A percentile compares a stretch with the other conserved stretches of the same genome.
phyloP scores from a whole-genome alignment of 2,797 vertebrate genomes.

The Pteropus rufus region DNA sequence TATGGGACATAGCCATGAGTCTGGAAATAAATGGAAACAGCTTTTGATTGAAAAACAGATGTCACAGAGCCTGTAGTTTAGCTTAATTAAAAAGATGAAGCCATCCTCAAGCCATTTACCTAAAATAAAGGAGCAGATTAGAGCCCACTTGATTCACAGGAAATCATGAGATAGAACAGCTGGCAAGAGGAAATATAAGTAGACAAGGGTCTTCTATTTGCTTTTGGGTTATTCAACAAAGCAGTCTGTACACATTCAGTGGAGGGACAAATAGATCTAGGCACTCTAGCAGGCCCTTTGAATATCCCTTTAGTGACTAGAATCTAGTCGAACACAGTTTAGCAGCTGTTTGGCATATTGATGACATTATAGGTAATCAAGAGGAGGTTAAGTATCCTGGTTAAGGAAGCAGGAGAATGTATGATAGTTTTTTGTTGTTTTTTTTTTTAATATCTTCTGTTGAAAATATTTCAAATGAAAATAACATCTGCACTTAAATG shows the following conservation, averaged over 20 bases:
- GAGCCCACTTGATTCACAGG: background rate
- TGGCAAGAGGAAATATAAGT: background rate
- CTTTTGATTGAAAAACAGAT: slow-evolving; percentile 29
- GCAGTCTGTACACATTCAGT: background rate
- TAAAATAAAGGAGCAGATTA: slow-evolving; percentile 32
- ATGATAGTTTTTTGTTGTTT: background rate
- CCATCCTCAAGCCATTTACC: slow-evolving; percentile 20
- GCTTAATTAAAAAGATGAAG: slow-evolving; percentile 39
- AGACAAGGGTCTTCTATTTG: background rate
- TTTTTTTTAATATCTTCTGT: background rate
- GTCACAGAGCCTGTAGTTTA: background rate
- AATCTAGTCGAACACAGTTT: background rate
- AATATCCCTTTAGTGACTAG: background rate
- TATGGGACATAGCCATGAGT: background rate
- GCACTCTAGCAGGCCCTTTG: background rate
- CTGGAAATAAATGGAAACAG: slow-evolving; percentile 29
- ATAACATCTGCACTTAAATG: background rate
- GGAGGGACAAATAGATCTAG: background rate
- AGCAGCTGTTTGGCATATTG: background rate
- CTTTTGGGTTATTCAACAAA: background rate
- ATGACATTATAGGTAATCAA: background rate
- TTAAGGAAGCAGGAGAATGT: background rate
- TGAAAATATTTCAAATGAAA: slow-evolving; percentile 12
- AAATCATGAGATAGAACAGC: background rate
- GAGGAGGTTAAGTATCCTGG: background rate